Evolutionary conservation across 2,888 invertebrate genomes (phyloP).

Genomic region (Strigamia transsilvanica): DNA sequence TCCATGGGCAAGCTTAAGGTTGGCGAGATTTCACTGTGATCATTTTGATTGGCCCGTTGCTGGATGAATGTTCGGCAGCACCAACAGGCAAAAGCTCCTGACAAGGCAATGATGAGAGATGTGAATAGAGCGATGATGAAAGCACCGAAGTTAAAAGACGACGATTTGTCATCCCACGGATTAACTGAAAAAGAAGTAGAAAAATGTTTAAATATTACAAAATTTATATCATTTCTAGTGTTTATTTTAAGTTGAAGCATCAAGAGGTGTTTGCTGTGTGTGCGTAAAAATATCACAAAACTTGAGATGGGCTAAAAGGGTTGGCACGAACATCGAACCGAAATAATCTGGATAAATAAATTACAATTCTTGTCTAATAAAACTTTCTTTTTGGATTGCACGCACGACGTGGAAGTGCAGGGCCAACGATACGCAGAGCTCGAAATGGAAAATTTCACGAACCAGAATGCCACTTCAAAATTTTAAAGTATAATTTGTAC

Average conservation of each 20-base stretch:
- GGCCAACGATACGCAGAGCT: no score
- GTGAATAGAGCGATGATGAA: slow-evolving; percentile 42
- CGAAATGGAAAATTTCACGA: no score
- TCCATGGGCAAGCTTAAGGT: neutral
- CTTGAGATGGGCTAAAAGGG: no score
- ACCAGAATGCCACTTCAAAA: no score
- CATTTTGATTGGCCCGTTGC: neutral
- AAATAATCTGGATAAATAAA: no score
- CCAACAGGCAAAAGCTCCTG: slow-evolving; percentile 51
- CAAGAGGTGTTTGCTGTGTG: no score
- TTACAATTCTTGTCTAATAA: no score
- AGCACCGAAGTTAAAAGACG: slow-evolving; percentile 37
- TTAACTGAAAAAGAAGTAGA: neutral
- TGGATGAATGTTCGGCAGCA: slow-evolving; percentile 36
- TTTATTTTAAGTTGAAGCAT: neutral
- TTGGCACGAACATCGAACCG: no score
- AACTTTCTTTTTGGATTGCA: no score
- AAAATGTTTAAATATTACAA: neutral
- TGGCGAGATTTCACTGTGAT: neutral
- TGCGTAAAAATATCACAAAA: no score
- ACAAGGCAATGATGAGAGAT: slow-evolving; percentile 43
- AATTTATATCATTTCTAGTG: neutral
- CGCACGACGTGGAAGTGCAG: no score
- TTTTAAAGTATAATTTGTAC: no score
- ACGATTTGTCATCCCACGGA: neutral